A percentile compares a stretch with the other conserved stretches of the same genome.
phyloP scores from a whole-genome alignment of 30 jellyfish, hydroid and myxozoan species.

The Morbakka virulenta region DNA sequence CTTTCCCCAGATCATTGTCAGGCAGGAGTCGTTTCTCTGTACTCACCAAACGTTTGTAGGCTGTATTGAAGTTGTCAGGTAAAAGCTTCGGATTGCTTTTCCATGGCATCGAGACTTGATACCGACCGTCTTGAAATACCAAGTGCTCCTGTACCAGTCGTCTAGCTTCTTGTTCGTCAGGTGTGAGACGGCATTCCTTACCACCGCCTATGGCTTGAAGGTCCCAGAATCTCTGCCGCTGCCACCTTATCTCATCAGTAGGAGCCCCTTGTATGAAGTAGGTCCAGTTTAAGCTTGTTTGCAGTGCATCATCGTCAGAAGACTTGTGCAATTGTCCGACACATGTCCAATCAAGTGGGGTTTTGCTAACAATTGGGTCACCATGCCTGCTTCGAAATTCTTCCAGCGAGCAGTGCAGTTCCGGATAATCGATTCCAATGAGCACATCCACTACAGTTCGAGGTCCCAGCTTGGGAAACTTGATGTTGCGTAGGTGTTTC shows the following conservation, averaged over 20 bases:
- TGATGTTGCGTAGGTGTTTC: not conserved
- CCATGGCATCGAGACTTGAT: slow-evolving; percentile 25
- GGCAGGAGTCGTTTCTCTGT: not conserved
- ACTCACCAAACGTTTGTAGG: not conserved
- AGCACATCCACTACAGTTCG: not conserved
- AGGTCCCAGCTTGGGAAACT: not conserved
- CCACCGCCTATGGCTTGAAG: no score
- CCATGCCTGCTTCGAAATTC: slow-evolving; percentile 1
- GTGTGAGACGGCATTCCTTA: no score
- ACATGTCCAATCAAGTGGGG: not conserved
- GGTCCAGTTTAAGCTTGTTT: no score
- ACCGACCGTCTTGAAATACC: no score
- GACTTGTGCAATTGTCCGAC: no score
- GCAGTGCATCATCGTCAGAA: no score
- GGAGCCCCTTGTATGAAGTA: no score
- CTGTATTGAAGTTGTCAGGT: not conserved
- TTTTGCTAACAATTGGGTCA: no score
- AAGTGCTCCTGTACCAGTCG: no score
- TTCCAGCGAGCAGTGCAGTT: slow-evolving; percentile 10
- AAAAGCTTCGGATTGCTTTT: not conserved
- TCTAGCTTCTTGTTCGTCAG: no score
- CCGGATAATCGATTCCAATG: slow-evolving; percentile 17
- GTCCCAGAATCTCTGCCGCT: no score
- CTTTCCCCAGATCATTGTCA: not conserved
- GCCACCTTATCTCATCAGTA: no score